Base-by-base conservation (phyloP, 92 coral and sea anemone species). In the Hydrozoanthus gracilis region DNA sequence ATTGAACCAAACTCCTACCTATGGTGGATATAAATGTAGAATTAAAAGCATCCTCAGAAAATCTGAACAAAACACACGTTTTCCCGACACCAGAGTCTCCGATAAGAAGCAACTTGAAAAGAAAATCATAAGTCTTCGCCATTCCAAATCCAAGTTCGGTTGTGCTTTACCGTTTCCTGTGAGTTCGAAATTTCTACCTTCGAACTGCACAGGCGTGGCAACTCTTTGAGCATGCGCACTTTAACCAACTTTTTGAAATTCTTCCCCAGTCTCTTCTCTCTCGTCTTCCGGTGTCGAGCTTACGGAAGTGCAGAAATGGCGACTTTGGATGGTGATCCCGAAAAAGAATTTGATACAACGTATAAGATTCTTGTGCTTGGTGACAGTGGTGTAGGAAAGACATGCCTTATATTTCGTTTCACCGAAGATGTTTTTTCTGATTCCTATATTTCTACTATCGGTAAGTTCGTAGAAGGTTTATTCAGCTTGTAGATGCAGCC, bases 61-160 rank as follows among this genome's bases (percentile, higher is more conserved):
- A 96, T 78, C 99, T 88, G 86, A 96, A 96, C 85, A 96, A 76
- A 50, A 93, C 96, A 76, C 93, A 94, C 20, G 99, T 97, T 89
- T 97, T 97, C 71, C 98, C 99, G 76, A 97, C 99, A 70, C 99
- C 99, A 51, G 98, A 93, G 78, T 97, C 99, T 66, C 99, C 99
- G 10, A 97, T 97, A 48, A 97, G 93, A 79, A 97, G 92, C 65
- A 97, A 80, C 82, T 97, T 97, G 87, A 97, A 97, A 89, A 97
- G 98, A 77, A 97, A 97, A 95, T 97, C 99, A 91, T 97, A 97
- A 75, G 97, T 97, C 90, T 97, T 97, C 88, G 99, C 99, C 99
- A 97, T 97, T 64, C 75, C 71, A 80, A 62, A 80, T 67, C 52
- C 88, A 70, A 71, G 50, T 68, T 74, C 66, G 39, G 39, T 44